Evolutionary conservation across 1,140 invertebrate species (phyloP).

Genomic region (Trachymyrmex cornetzi): DNA sequence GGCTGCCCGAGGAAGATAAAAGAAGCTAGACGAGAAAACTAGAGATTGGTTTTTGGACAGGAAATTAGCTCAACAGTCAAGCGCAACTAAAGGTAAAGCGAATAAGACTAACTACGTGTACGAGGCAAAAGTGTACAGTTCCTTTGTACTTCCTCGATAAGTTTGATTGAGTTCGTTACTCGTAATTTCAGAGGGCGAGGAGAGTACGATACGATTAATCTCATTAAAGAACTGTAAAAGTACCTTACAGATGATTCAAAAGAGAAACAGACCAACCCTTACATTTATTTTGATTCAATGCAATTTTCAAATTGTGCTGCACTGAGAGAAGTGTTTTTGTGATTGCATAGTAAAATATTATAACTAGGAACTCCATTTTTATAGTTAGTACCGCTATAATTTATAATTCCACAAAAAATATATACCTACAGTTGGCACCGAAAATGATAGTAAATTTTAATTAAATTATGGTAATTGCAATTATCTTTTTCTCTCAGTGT

Average conservation of each 20-base stretch:
- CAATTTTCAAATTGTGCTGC: neutral
- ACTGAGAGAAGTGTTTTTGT: too few relatives aligned
- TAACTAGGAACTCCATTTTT: too few relatives aligned
- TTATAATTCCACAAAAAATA: too few relatives aligned
- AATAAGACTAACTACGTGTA: neutral
- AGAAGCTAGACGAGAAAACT: neutral
- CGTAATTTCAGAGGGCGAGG: neutral
- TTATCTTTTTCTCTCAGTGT: too few relatives aligned
- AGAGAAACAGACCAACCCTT: neutral
- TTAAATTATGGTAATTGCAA: too few relatives aligned
- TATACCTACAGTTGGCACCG: too few relatives aligned
- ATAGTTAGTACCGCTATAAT: too few relatives aligned
- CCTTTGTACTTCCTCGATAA: conserved; percentile 9
- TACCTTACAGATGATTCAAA: neutral
- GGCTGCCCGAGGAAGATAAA: conserved; percentile 29
- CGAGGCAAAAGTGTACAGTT: neutral
- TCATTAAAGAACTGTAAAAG: neutral
- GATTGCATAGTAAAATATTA: too few relatives aligned
- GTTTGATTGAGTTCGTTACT: conserved; percentile 12
- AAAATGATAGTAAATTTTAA: too few relatives aligned
- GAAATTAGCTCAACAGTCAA: conserved; percentile 25
- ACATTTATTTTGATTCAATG: neutral
- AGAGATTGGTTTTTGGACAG: neutral
- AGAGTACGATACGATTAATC: neutral
- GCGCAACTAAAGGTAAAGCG: neutral